These are phyloP conservation scores for Danaus chrysippus DNA, from an alignment of 2,888 invertebrate genomes.

Conservation along the genomic window DNA sequence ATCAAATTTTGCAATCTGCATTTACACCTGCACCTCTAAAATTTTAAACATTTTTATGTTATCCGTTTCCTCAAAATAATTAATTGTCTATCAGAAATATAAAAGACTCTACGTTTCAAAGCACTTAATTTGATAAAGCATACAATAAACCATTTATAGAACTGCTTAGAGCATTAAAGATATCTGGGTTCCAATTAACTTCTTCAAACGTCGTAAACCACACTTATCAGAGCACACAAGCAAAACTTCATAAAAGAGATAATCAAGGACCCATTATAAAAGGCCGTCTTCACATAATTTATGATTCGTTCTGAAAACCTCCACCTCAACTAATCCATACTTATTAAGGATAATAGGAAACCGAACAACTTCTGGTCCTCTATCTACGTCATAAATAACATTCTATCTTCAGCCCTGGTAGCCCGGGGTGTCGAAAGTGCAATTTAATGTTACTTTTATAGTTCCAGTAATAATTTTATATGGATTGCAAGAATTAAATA, in stretches of 20 bases:
- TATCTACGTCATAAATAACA: slow-evolving; percentile 68
- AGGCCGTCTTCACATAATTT: slow-evolving; percentile 65
- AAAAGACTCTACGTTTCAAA: slow-evolving; percentile 4
- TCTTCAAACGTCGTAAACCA: slow-evolving; percentile 60
- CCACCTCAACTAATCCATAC: slow-evolving; percentile 71
- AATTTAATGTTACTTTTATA: slow-evolving; percentile 60
- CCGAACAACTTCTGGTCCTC: slow-evolving; percentile 71
- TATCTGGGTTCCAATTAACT: slow-evolving; percentile 53
- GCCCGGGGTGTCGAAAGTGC: slow-evolving; percentile 63
- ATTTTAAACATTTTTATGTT: too few species aligned
- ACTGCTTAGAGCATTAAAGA: slow-evolving; percentile 33
- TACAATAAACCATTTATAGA: slow-evolving; percentile 39
- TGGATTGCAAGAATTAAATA: slow-evolving; percentile 36
- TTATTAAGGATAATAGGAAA: slow-evolving; percentile 77
- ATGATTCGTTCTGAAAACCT: slow-evolving; percentile 57
- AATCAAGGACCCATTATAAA: slow-evolving; percentile 66
- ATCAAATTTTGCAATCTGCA: too few species aligned
- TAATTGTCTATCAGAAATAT: too few species aligned
- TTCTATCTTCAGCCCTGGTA: slow-evolving; percentile 52
- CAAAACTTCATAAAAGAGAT: slow-evolving; percentile 56
- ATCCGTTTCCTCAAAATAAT: too few species aligned
- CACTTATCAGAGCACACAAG: slow-evolving; percentile 64
- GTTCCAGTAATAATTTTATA: slow-evolving; percentile 49
- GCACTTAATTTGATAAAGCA: slow-evolving; percentile 31
- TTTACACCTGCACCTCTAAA: too few species aligned